Evolutionary conservation across 1,140 invertebrate species (phyloP).

Genomic region (Megalopta genalis): DNA sequence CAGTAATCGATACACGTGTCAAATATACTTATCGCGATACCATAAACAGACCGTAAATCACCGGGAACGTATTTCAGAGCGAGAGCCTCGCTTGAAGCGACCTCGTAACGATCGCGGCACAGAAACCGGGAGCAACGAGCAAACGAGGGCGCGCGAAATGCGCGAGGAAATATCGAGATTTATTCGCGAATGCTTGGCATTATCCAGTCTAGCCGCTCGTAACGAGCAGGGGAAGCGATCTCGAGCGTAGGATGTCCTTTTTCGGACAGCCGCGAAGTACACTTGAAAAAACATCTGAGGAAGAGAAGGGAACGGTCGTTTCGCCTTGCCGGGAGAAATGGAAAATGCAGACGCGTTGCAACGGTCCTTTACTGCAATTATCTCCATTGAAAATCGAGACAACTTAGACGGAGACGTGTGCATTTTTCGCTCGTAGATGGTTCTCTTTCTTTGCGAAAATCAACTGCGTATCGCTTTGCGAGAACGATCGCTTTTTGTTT

Average conservation of each 20-base stretch:
- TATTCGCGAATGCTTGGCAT: background rate
- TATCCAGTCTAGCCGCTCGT: background rate
- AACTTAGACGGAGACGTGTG: no score
- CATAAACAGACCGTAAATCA: constrained; percentile 44
- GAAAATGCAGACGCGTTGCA: background rate
- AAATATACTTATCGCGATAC: constrained; percentile 26
- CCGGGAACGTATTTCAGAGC: constrained; percentile 12
- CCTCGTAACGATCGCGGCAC: constrained; percentile 15
- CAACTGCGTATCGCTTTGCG: no score
- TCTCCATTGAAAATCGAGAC: no score
- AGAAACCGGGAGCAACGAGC: constrained; percentile 27
- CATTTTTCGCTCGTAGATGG: no score
- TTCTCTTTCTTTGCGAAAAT: no score
- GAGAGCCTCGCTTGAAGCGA: background rate
- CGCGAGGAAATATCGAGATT: constrained; percentile 19
- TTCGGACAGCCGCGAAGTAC: background rate
- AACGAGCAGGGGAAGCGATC: background rate
- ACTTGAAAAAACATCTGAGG: background rate
- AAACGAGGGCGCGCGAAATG: constrained; percentile 19
- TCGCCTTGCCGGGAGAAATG: background rate
- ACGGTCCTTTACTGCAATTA: no score
- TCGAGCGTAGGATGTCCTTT: background rate
- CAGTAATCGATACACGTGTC: constrained; percentile 18
- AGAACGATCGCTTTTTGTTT: no score
- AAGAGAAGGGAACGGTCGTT: background rate